Percentiles rank a stretch among this genome's conserved stretches.
Conservation (phyloP, 2,113 vertebrate species). For the Caretta caretta region DNA sequence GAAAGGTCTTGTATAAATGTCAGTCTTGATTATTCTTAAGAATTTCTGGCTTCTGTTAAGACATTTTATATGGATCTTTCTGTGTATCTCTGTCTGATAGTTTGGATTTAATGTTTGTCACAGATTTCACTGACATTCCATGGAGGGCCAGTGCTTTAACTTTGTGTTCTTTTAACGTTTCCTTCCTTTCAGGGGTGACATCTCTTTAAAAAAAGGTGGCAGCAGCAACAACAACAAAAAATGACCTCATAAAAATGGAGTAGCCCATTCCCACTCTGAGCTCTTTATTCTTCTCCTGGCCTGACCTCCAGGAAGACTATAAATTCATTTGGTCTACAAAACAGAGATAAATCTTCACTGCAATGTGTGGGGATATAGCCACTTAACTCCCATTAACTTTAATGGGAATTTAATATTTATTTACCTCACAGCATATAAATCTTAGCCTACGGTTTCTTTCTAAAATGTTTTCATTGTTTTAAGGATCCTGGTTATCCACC, state of each 20-base stretch:
- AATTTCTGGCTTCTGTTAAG: constrained; percentile 75
- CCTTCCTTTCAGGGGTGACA: constrained; percentile 66
- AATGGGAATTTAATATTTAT: constrained; percentile 78
- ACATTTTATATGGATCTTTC: constrained; percentile 55
- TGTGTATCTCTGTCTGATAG: constrained; percentile 20
- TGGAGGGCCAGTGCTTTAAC: constrained; percentile 45
- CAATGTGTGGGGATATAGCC: constrained; percentile 76
- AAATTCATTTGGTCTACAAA: constrained; percentile 77
- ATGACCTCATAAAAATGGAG: constrained; percentile 66
- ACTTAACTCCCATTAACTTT: constrained; percentile 79
- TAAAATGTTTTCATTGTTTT: constrained; percentile 77
- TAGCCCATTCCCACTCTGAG: constrained; percentile 51
- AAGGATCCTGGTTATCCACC: constrained; percentile 61
- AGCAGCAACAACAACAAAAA: neutral
- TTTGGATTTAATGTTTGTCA: constrained; percentile 56
- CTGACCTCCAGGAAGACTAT: constrained; percentile 65
- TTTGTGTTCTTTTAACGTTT: constrained; percentile 67
- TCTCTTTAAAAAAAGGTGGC: constrained; percentile 14
- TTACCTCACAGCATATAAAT: constrained; percentile 75
- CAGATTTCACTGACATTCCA: constrained; percentile 69
- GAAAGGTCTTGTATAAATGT: constrained; percentile 67
- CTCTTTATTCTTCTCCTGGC: constrained; percentile 68
- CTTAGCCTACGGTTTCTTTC: constrained; percentile 67
- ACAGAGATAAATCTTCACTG: constrained; percentile 71
- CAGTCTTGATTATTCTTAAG: constrained; percentile 66